Conservation (phyloP, 2,113 vertebrate genomes). For the Sinosuthora webbiana region DNA sequence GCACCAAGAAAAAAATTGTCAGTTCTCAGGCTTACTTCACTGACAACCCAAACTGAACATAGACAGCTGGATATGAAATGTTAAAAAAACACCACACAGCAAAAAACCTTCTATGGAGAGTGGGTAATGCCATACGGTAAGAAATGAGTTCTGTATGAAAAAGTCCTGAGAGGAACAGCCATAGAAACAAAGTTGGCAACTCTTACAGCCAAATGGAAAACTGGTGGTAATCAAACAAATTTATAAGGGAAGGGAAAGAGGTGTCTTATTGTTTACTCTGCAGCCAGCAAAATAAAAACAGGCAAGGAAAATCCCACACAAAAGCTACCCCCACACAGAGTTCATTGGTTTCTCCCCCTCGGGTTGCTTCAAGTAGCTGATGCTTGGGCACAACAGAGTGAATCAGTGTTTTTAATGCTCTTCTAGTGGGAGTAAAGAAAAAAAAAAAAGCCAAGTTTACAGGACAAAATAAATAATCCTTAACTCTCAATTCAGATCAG, state of each 20-base stretch:
- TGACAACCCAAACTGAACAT: background rate
- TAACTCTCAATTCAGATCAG: background rate
- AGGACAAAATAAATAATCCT: background rate
- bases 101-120: background rate
- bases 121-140: rapidly evolving
- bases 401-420: background rate
- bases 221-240: background rate
- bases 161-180: background rate
- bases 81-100: background rate
- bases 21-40: background rate
- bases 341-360: background rate
- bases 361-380: background rate
- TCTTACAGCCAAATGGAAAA: background rate
- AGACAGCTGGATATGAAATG: background rate
- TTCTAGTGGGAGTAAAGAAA: background rate
- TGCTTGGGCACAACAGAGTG: background rate
- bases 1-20: background rate
- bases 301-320: background rate
- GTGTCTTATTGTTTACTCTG: background rate
- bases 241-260: background rate
- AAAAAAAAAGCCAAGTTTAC: background rate
- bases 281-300: slow-evolving; percentile 14
- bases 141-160: background rate
- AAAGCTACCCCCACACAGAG: background rate
- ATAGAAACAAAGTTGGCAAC: background rate